These are phyloP conservation scores for Mesocentrotus franciscanus DNA, from an alignment of 53 echinoderm and acorn worm species.

Conservation along the genomic window DNA sequence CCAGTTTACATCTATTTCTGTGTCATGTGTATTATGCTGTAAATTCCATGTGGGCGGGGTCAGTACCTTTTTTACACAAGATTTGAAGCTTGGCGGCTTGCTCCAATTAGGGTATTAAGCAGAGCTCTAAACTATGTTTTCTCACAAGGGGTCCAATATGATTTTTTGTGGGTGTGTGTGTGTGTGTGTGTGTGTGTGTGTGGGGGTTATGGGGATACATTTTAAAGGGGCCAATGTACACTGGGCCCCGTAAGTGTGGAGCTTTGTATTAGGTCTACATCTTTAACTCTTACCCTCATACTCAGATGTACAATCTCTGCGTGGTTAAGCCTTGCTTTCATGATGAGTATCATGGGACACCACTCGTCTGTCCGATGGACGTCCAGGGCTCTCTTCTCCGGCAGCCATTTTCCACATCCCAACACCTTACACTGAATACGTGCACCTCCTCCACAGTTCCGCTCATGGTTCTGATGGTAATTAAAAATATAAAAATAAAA, in stretches of 20 bases:
- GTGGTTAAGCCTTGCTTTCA: constrained; percentile 47
- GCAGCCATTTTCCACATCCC: constrained; percentile 64
- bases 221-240: too few relatives aligned
- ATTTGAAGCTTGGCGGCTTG: not conserved
- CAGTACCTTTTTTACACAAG: not conserved
- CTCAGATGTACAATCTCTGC: constrained; percentile 64
- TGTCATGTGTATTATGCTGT: too few relatives aligned
- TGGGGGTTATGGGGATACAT: too few relatives aligned
- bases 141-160: too few relatives aligned
- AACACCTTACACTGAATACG: constrained; percentile 63
- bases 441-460: not conserved
- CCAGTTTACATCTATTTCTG: too few relatives aligned
- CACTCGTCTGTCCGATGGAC: constrained; percentile 50
- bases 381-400: constrained; percentile 54
- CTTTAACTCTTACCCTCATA: constrained; percentile 45
- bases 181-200: too few relatives aligned
- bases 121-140: too few relatives aligned
- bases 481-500: too few relatives aligned
- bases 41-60: too few relatives aligned
- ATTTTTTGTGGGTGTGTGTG: too few relatives aligned
- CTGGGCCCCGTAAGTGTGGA: too few relatives aligned
- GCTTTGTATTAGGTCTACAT: not conserved
- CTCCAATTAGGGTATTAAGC: too few relatives aligned
- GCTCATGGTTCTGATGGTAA: constrained; percentile 46
- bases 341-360: constrained; percentile 68